These are phyloP conservation scores for Rhagoletis zephyria DNA, from an alignment of 1,140 invertebrate species.

Conservation along the genomic window DNA sequence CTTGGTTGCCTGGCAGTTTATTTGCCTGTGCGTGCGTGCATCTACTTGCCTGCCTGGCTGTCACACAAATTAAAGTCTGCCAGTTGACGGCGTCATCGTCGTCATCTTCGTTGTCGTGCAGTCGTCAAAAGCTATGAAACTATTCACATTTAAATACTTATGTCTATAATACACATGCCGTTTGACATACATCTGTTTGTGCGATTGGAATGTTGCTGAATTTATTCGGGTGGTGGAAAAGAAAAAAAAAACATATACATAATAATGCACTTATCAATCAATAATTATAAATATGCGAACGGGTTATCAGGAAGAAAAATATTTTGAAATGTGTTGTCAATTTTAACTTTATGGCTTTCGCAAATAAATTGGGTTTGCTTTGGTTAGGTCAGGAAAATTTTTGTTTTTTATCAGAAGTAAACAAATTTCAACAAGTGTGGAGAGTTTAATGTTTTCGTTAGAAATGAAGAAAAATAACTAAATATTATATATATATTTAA, in stretches of 20 bases:
- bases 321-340: too few species aligned
- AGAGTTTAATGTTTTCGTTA: too few species aligned
- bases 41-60: slow-evolving; percentile 3
- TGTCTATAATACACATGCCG: not conserved
- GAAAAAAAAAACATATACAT: not conserved
- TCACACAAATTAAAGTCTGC: slow-evolving; percentile 38
- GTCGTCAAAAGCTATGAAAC: not conserved
- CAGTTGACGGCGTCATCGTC: not conserved
- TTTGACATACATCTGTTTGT: not conserved
- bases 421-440: too few species aligned
- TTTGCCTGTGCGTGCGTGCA: not conserved
- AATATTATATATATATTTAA: too few species aligned
- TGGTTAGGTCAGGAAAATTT: too few species aligned
- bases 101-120: not conserved
- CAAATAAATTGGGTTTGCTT: too few species aligned
- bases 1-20: not conserved
- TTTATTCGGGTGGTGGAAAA: not conserved
- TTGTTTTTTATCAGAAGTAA: too few species aligned
- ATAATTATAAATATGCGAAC: too few species aligned
- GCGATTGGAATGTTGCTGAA: not conserved
- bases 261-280: too few species aligned
- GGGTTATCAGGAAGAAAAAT: too few species aligned
- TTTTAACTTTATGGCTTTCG: too few species aligned
- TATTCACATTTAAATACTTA: not conserved
- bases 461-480: too few species aligned